Evolutionary conservation across 2,888 invertebrate genomes (phyloP).

Genomic region (Pristionchus fissidentatus): DNA sequence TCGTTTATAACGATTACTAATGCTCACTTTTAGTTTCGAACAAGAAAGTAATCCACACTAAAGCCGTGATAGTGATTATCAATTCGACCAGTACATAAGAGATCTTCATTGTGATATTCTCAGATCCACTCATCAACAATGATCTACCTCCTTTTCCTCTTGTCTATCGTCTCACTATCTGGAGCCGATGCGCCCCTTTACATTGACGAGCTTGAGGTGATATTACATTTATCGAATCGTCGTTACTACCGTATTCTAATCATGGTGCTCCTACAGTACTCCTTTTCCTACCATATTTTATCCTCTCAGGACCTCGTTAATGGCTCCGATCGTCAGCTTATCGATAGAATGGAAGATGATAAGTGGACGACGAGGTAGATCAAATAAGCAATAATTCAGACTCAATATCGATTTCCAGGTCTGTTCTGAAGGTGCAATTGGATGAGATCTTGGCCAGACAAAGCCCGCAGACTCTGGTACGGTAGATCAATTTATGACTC

Average conservation of each 20-base stretch:
- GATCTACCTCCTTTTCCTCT: no score
- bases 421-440: neutral
- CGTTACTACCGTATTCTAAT: neutral
- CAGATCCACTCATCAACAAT: no score
- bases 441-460: neutral
- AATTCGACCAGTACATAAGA: no score
- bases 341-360: constrained; percentile 6
- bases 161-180: no score
- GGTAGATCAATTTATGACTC: neutral
- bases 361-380: neutral
- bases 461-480: neutral
- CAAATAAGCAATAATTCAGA: neutral
- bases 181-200: constrained; percentile 4
- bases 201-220: constrained; percentile 17
- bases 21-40: no score
- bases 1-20: no score
- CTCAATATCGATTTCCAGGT: constrained; percentile 1
- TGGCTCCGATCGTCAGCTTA: neutral
- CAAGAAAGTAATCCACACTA: no score
- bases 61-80: no score
- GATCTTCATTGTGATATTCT: no score
- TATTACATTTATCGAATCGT: neutral
- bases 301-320: constrained; percentile 19
- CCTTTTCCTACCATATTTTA: neutral
- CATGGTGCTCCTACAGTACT: no score